These are phyloP conservation scores for Epinotia ramella DNA, from an alignment of 2,888 invertebrate genomes.

Conservation along the genomic window DNA sequence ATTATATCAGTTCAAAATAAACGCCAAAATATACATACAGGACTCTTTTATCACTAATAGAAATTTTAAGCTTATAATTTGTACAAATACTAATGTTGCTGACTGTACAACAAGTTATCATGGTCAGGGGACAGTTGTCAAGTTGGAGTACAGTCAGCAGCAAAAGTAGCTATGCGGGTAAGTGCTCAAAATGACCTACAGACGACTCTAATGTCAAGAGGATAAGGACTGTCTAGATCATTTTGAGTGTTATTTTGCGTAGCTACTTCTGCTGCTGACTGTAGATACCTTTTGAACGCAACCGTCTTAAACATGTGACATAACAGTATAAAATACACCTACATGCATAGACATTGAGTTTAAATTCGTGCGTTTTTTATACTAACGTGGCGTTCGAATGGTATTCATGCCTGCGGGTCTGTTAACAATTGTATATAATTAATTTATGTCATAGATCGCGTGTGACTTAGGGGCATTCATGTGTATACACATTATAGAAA, in stretches of 20 bases:
- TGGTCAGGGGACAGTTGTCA: too few relatives aligned
- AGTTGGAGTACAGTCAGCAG: background rate
- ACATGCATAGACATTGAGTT: background rate
- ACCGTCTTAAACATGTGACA: background rate
- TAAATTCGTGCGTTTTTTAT: slow-evolving; percentile 18
- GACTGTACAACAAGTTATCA: too few relatives aligned
- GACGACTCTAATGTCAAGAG: too few relatives aligned
- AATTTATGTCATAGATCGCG: background rate
- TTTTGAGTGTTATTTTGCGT: too few relatives aligned
- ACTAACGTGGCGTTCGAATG: slow-evolving; percentile 5
- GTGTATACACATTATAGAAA: background rate
- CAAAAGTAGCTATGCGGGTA: too few relatives aligned
- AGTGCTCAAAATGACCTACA: too few relatives aligned
- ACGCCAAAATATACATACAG: background rate
- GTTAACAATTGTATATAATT: background rate
- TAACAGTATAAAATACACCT: slow-evolving; percentile 22
- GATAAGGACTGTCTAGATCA: too few relatives aligned
- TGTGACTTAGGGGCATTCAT: background rate
- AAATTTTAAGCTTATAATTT: too few relatives aligned
- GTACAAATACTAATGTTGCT: too few relatives aligned
- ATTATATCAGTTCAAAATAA: too few relatives aligned
- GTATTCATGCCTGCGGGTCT: background rate
- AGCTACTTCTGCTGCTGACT: too few relatives aligned
- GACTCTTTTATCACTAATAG: too few relatives aligned
- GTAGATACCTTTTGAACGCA: background rate